These are phyloP conservation scores for Epinotia bilunana DNA, from an alignment of 2,888 invertebrate species.

Conservation along the genomic window DNA sequence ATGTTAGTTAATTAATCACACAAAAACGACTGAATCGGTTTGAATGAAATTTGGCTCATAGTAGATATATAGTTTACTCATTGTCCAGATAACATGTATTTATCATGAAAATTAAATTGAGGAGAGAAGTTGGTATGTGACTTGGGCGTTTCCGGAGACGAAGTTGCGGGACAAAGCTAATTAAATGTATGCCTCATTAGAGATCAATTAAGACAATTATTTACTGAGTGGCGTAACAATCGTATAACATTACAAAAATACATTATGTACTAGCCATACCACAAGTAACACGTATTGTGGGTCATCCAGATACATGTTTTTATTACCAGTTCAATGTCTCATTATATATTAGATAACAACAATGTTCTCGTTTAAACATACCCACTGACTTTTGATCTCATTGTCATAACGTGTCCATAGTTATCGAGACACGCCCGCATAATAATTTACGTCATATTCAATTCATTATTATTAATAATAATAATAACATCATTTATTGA, in stretches of 20 bases:
- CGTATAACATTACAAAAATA: neutral
- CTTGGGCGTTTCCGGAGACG: too few species aligned
- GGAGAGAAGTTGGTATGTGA: too few species aligned
- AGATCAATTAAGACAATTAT: neutral
- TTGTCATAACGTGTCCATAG: constrained; percentile 20
- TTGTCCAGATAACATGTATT: too few species aligned
- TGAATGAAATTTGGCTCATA: too few species aligned
- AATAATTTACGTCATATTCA: constrained; percentile 24
- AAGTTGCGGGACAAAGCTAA: too few species aligned
- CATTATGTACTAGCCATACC: neutral
- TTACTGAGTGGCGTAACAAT: neutral
- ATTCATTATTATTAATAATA: too few species aligned
- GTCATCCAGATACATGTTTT: neutral
- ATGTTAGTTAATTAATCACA: too few species aligned
- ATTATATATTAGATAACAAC: constrained; percentile 2
- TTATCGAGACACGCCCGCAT: constrained; percentile 39
- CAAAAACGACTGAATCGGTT: too few species aligned
- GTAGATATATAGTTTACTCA: too few species aligned
- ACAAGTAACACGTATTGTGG: neutral
- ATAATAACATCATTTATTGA: too few species aligned
- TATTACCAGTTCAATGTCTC: constrained; percentile 12
- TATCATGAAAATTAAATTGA: too few species aligned
- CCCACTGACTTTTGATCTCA: constrained; percentile 27
- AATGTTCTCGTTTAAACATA: constrained; percentile 12
- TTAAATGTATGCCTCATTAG: neutral